Evolutionary conservation across 2,888 invertebrate species (phyloP).

Genomic region (Apodemia mormo): DNA sequence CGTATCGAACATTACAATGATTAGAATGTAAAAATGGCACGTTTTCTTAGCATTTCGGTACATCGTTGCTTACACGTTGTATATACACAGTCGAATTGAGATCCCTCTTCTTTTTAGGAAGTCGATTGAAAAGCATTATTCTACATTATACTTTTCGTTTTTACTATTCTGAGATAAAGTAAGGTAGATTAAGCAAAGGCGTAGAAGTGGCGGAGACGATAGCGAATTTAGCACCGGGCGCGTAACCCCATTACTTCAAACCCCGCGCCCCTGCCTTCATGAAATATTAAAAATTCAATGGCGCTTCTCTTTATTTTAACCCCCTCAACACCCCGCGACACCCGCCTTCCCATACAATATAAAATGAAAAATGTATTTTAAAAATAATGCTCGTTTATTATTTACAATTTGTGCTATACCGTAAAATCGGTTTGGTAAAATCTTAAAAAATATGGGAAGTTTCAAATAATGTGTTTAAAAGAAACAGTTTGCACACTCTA

Average conservation of each 20-base stretch:
- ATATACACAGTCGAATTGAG: no score
- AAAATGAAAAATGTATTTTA: constrained; percentile 80
- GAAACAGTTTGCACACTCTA: no score
- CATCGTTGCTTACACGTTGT: no score
- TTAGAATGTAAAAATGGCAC: no score
- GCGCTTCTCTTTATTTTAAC: constrained; percentile 82
- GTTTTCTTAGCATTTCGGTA: no score
- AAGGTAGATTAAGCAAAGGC: constrained; percentile 17
- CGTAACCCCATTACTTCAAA: constrained; percentile 75
- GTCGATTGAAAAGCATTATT: no score
- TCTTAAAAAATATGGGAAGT: no score
- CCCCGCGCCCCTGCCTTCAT: constrained; percentile 73
- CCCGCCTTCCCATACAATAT: constrained; percentile 71
- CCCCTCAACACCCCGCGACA: constrained; percentile 64
- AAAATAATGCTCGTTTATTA: constrained; percentile 79
- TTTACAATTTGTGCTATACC: constrained; percentile 74
- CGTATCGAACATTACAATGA: no score
- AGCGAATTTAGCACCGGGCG: constrained; percentile 38
- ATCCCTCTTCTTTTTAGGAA: no score
- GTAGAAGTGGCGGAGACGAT: constrained; percentile 27
- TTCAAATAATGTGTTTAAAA: no score
- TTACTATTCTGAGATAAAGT: background rate
- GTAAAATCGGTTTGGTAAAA: background rate
- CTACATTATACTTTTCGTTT: no score
- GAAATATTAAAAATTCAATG: constrained; percentile 83